Evolutionary conservation across 2,797 vertebrate species (phyloP), one percentile per base, ranked within the genome.

Genomic region (Fratercula arctica): DNA sequence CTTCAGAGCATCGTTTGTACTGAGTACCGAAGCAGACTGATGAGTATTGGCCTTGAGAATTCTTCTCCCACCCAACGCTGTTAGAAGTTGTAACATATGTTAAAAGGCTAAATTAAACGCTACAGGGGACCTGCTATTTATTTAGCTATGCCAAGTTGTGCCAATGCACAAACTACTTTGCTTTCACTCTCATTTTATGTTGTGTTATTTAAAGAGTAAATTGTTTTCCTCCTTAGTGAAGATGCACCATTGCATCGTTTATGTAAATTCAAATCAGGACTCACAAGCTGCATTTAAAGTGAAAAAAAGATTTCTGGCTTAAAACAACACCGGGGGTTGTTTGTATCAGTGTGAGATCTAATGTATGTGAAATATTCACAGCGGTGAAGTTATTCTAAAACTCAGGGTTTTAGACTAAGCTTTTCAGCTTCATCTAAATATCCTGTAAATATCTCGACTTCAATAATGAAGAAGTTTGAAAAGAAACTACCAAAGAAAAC

Each of bases 41-140:
- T 72, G 53, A 94, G 60, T 89, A 93, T 4, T 78, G 78, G 86
- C 48, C 94, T 90, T 61, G 84, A 95, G 75, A 96, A 89, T 90
- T 87, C 53, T 61, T 80, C 80, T 68, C 67, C 64, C 84, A 82
- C 46, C 86, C 90, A 85, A 83, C 41, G 24, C 64, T 89, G 39
- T 54, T 26, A 80, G 68, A 18, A 83, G 48, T 43, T 94, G 80
- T 43, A 95, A 70, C 56, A 28, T 78, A 80, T 68, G 92, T 45
- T 93, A 64, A 87, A 83, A 89, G 68, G 41, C 57, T 85, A 85
- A 91, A 94, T 92, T 87, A 85, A 94, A 89, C 1, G 0, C 90
- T 92, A 50, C 26, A 73, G 72, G 85, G 64, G 54, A 95, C n/a
- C 48, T 85, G 17, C 31, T 87, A 61, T 72, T 87, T 94, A 79